These are phyloP conservation scores for Cataglyphis livida DNA, from an alignment of 2,888 invertebrate genomes.

Conservation along the genomic window DNA sequence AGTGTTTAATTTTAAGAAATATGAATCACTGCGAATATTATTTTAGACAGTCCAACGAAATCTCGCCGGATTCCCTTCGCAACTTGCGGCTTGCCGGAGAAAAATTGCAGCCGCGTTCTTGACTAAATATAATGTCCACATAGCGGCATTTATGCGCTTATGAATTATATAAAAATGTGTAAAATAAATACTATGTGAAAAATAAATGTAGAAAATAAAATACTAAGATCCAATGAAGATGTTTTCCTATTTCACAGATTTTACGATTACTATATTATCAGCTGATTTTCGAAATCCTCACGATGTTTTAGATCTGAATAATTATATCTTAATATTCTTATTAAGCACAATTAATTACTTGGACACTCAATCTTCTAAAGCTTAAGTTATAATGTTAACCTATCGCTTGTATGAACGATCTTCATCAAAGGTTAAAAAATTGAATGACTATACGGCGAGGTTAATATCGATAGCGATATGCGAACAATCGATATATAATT, in stretches of 20 bases:
- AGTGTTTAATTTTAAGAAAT: conserved; percentile 63
- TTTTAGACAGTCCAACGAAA: conserved; percentile 61
- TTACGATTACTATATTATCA: not conserved
- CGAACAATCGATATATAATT: conserved; percentile 6
- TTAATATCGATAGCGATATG: not conserved
- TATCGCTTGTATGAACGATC: not conserved
- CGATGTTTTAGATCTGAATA: not conserved
- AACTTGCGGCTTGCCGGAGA: not conserved
- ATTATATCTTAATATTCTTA: not conserved
- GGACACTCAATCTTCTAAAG: not conserved
- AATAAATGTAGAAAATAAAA: not conserved
- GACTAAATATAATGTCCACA: conserved; percentile 62
- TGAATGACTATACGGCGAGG: not conserved
- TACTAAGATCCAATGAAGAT: not conserved
- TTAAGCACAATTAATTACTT: not conserved
- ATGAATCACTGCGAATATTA: conserved; percentile 60
- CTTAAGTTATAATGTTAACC: not conserved
- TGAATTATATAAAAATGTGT: conserved; percentile 5
- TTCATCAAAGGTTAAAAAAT: conserved; percentile 30
- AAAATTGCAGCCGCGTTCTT: conserved; percentile 37
- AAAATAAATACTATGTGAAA: too few relatives aligned
- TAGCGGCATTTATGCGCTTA: not conserved
- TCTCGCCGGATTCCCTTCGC: conserved; percentile 3
- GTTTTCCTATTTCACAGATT: not conserved
- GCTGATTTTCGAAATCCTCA: not conserved